These are phyloP conservation scores for Chymomyza caudatula DNA, from an alignment of 2,888 invertebrate species.

Conservation along the genomic window DNA sequence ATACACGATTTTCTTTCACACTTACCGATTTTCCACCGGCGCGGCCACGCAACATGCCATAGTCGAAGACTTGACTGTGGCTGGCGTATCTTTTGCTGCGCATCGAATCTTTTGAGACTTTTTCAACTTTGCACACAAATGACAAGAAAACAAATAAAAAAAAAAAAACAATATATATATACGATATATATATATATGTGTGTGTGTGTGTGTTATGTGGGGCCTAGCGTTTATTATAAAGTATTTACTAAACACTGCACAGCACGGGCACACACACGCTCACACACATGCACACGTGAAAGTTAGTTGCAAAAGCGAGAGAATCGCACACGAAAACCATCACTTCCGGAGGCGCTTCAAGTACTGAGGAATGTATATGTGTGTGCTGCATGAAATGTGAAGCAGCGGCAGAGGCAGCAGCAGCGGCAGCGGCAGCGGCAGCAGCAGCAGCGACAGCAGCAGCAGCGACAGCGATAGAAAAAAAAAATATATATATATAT, in stretches of 20 bases:
- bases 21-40: slow-evolving; percentile 51
- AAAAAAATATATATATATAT: slow-evolving; percentile 1
- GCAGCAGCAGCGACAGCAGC: slow-evolving; percentile 18
- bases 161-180: slow-evolving; percentile 16
- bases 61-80: slow-evolving; percentile 33
- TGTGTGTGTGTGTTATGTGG: neutral
- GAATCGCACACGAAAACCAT: slow-evolving; percentile 74
- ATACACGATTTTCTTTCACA: neutral
- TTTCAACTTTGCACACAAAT: slow-evolving; percentile 13
- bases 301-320: slow-evolving; percentile 54
- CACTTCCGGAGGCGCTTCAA: slow-evolving; percentile 79
- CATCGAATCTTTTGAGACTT: slow-evolving; percentile 31
- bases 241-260: neutral
- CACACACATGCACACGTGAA: neutral
- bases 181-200: neutral
- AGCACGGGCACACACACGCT: neutral
- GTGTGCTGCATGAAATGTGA: slow-evolving; percentile 27
- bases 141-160: slow-evolving; percentile 18
- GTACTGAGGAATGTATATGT: slow-evolving; percentile 74
- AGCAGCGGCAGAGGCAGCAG: slow-evolving; percentile 18
- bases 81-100: slow-evolving; percentile 62
- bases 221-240: neutral
- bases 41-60: slow-evolving; percentile 22
- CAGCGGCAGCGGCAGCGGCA: neutral
- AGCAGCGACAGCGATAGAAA: slow-evolving; percentile 25